Base-by-base conservation (phyloP, 2,888 invertebrate genomes). In the Chironomus tentans region DNA sequence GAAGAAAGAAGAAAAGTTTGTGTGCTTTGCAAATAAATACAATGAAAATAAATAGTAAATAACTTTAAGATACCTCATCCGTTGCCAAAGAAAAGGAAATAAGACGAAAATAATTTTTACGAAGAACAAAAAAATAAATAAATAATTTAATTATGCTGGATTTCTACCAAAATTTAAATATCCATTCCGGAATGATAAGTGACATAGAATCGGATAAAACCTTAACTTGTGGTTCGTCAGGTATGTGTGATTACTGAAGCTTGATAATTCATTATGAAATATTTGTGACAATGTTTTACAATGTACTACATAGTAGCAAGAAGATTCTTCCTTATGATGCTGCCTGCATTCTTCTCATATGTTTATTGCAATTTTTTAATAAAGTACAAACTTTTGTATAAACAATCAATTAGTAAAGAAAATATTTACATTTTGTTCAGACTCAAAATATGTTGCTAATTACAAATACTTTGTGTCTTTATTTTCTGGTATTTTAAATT, bases 151-250 rank as follows among this genome's bases (percentile, higher is more conserved):
- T 84, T 81, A 90, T 90, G 90, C 87, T 90, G 85, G 90, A 90
- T 82, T 90, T 90, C 83, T 90, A 90, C 82, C 88, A 89, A 77
- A 88, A 88, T 81, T 61, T 74, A 48, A 77, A 77, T 74, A 85
- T 89, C 78, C 88, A 87, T 79, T 81, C 87, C 78, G 86, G 86
- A 83, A 65, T 89, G 85, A 84, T 88, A 82, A 87, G 86, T 79
- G 88, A 89, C 68, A 80, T 72, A 56, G 50, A 68, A 68, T 61
- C 69, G 70, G 74, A 74, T 69, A 87, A 87, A 78, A 85, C 87
- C 79, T 86, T 87, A 80, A 90, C 90, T 83, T 86, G 88, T 79
- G 89, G 88, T 79, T 85, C 90, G 81, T 86, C 89, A 86, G 90
- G 90, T 90, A 83, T 86, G 85, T 38, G 38, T 38, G 62, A 69